Evolutionary conservation across 1,140 invertebrate species (phyloP).

Genomic region (Bemisia tabaci): DNA sequence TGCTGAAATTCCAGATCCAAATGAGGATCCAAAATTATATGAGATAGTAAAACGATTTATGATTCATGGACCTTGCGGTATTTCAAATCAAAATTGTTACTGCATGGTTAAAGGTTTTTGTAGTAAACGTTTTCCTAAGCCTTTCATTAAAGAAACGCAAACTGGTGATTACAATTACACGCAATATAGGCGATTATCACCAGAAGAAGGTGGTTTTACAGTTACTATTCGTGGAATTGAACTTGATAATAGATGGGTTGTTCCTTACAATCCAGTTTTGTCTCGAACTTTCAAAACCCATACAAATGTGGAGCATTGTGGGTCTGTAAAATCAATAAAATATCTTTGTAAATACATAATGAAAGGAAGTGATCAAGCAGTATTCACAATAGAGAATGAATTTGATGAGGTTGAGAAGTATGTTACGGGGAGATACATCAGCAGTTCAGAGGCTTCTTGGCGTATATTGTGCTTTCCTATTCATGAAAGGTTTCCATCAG

Average conservation of each 20-base stretch:
- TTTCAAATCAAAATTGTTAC: constrained; percentile 31
- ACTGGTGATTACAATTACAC: constrained; percentile 29
- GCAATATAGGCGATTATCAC: constrained; percentile 23
- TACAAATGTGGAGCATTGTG: constrained; percentile 30
- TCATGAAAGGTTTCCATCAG: constrained; percentile 27
- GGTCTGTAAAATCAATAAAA: constrained; percentile 30
- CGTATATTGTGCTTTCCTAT: constrained; percentile 28
- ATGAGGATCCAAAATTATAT: constrained; percentile 30
- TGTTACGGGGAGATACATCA: constrained; percentile 28
- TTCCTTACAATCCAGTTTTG: constrained; percentile 29
- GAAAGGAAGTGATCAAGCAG: constrained; percentile 25
- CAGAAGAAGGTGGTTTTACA: constrained; percentile 14
- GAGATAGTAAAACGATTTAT: constrained; percentile 32
- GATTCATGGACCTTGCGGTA: constrained; percentile 40
- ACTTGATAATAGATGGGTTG: constrained; percentile 30
- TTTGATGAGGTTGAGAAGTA: constrained; percentile 30
- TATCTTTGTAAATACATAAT: constrained; percentile 33
- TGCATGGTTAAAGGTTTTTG: constrained; percentile 36
- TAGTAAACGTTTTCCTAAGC: constrained; percentile 30
- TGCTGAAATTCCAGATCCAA: constrained; percentile 38
- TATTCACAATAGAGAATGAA: constrained; percentile 10
- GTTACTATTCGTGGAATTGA: not conserved
- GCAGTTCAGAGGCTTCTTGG: constrained; percentile 29
- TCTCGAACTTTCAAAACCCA: constrained; percentile 27
- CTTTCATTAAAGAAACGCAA: constrained; percentile 23